Base-by-base conservation (phyloP, 1,140 invertebrate genomes). In the Drosophila sulfurigaster region DNA sequence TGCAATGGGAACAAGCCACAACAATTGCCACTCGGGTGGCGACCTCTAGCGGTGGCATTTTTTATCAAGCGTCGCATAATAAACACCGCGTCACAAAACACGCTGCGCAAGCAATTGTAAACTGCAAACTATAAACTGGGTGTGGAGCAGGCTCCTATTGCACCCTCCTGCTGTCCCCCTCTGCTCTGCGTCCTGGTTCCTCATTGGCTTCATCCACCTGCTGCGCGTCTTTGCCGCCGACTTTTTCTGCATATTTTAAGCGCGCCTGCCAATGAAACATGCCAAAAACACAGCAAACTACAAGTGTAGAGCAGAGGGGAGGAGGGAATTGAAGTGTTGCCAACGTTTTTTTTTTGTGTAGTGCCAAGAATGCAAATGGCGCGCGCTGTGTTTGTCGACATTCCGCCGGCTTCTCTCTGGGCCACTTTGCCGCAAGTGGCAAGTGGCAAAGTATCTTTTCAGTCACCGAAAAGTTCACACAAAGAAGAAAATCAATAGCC, bases 291-390 rank as follows among this genome's bases (percentile, higher is more conserved):
- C 65, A 78, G 66, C 25, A 35, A 78, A 81, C 81, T 78, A 81
- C 78, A 75, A 78, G 64, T 32, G 62, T 0, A n/a, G 59, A 10
- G 51, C 32, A 10, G 30, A 38, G 32, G 6, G 13, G 25, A 2
- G 11, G 46, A 4, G 10, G 8, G 30, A 56, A 64, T n/a, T 35
- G 62, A 52, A 64, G 74, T 75, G 78, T 70, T 86, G 78, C 68
- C 78, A 81, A 74, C 78, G 73, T 54, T 81, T 62, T 58, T 58
- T 20, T 25, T 25, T 25, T 25, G 20, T 25, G 15, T 25, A 51
- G 49, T 81, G 82, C 82, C 82, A 86, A 85, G 82, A 85, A 85
- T 85, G 82, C 75, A 85, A 85, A 85, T 81, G 82, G 78, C 81
- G 81, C 71, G 76, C 82, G 56, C 69, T 83, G 35, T 38, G 35